Conservation (phyloP, 1,140 invertebrate species). For the Zaprionus nigranus region DNA sequence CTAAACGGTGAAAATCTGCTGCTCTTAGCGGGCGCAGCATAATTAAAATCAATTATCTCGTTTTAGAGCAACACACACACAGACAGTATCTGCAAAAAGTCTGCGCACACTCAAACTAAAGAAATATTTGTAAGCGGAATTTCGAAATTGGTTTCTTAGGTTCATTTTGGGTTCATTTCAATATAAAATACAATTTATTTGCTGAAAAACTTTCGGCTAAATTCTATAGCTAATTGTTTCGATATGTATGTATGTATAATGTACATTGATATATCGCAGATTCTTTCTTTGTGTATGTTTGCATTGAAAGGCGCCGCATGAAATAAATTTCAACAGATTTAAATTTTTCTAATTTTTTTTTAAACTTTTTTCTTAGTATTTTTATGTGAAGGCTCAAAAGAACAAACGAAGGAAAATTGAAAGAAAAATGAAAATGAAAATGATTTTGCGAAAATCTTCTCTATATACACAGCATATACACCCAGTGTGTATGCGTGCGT, state of each 20-base stretch:
- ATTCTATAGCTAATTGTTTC: slow-evolving; percentile 5
- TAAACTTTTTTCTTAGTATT: slow-evolving; percentile 17
- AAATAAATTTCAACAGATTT: slow-evolving; percentile 43
- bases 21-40: slow-evolving; percentile 67
- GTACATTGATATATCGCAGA: slow-evolving; percentile 7
- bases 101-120: slow-evolving; percentile 13
- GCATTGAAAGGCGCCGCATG: slow-evolving; percentile 41
- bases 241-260: slow-evolving; percentile 12
- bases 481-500: slow-evolving; percentile 14
- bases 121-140: background rate
- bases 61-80: slow-evolving; percentile 51
- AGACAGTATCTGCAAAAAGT: slow-evolving; percentile 52
- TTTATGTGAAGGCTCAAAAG: slow-evolving; percentile 38
- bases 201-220: background rate
- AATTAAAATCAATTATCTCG: slow-evolving; percentile 76
- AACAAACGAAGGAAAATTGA: slow-evolving; percentile 53
- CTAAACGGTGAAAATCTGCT: slow-evolving; percentile 77
- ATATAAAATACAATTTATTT: background rate
- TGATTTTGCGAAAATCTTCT: slow-evolving; percentile 78
- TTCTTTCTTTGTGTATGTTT: slow-evolving; percentile 1
- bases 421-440: slow-evolving; percentile 71
- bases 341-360: slow-evolving; percentile 14
- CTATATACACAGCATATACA: slow-evolving; percentile 36
- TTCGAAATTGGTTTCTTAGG: background rate
- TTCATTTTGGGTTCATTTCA: background rate